These are phyloP conservation scores for Calliopsis andreniformis DNA, from an alignment of 1,140 invertebrate species.

Conservation along the genomic window DNA sequence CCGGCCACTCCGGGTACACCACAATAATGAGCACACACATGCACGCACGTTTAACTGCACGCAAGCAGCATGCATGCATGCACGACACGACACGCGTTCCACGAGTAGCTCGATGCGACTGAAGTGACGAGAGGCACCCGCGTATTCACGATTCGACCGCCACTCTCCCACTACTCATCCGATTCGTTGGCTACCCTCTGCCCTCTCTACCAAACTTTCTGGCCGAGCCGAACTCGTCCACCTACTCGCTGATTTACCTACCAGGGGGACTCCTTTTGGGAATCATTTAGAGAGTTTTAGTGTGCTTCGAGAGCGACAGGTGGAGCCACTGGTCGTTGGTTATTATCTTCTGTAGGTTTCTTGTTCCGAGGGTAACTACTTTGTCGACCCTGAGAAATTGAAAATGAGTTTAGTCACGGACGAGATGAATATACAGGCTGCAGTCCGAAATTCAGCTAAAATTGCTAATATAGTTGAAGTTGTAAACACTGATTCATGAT, in stretches of 20 bases:
- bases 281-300: too few species aligned
- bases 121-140: conserved; percentile 33
- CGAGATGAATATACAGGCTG: too few species aligned
- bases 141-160: conserved; percentile 38
- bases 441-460: too few species aligned
- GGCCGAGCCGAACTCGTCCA: neutral
- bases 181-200: conserved; percentile 34
- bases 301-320: neutral
- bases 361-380: too few species aligned
- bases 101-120: conserved; percentile 68
- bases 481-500: too few species aligned
- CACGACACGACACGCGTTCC: conserved; percentile 53
- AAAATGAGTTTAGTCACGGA: too few species aligned
- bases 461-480: too few species aligned
- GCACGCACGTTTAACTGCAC: conserved; percentile 53
- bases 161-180: conserved; percentile 16
- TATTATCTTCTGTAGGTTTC: neutral
- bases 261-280: too few species aligned
- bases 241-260: conserved; percentile 8
- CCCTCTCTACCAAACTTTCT: conserved; percentile 14
- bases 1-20: conserved; percentile 48
- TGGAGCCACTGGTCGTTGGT: conserved; percentile 1
- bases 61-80: conserved; percentile 57
- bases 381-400: too few species aligned
- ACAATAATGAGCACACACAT: conserved; percentile 53